Evolutionary conservation across 2,888 invertebrate genomes (phyloP).

Genomic region (Habrosyne pyritoides): DNA sequence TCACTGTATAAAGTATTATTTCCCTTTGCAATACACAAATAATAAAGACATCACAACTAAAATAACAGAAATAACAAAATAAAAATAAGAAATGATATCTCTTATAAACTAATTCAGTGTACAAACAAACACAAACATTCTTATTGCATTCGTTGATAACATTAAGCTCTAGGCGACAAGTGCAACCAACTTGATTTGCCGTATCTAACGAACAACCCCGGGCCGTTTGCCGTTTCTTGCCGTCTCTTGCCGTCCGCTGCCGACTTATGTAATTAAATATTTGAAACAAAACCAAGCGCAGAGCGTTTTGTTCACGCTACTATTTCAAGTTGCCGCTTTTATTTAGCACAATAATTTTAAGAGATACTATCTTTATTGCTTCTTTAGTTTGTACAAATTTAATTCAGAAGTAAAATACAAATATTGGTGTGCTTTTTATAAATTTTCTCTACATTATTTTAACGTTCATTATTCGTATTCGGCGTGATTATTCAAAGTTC

Average conservation of each 20-base stretch:
- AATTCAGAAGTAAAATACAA: too few species aligned
- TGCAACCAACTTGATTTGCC: conserved; percentile 38
- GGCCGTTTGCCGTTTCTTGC: conserved; percentile 22
- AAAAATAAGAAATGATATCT: background rate
- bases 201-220: conserved; percentile 48
- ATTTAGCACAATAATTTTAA: background rate
- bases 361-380: background rate
- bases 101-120: background rate
- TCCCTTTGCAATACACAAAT: too few species aligned
- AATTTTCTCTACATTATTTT: too few species aligned
- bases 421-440: too few species aligned
- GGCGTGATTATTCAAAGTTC: too few species aligned
- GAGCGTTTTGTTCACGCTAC: conserved; percentile 13
- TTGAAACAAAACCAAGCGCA: conserved; percentile 38
- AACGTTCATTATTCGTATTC: too few species aligned
- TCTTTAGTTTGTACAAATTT: background rate
- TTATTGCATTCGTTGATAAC: conserved; percentile 11
- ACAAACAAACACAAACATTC: conserved; percentile 8
- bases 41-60: too few species aligned
- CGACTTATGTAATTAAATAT: conserved; percentile 46
- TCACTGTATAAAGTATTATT: too few species aligned
- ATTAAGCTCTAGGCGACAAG: conserved; percentile 9
- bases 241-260: conserved; percentile 6
- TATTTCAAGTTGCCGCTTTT: conserved; percentile 4
- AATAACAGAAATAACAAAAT: background rate